Evolutionary conservation across 2,888 invertebrate species (phyloP), one percentile per base, ranked within the genome.

Genomic region (Fragum sueziense): DNA sequence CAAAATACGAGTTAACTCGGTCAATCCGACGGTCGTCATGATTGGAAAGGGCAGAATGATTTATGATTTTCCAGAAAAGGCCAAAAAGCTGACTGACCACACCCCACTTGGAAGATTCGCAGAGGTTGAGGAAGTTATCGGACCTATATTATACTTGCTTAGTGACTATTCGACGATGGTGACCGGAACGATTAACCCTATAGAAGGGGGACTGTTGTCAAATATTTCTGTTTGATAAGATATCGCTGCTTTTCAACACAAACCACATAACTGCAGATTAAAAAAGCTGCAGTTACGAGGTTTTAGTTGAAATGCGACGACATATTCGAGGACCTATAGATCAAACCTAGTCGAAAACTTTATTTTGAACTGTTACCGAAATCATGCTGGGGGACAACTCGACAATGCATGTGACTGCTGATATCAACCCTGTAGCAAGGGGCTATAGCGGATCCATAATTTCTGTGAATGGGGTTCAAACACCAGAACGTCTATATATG

Each of bases 11-110:
- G 96, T 97, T 0, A 99, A 99, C 92, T 95, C 96, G 17, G 96
- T 99, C 0, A 97, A 98, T 93, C 99, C 99, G 0, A 98, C 98
- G 0, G 98, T 97, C 0, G 96, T 98, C 25, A 94, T 97, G 94
- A 99, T 98, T 0, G 96, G 96, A 74, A 96, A 99, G 96, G 98
- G 97, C 0, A 95, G 94, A 79, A 93, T 76, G 29, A 82, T 77
- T 11, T 99, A 98, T 98, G 95, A 96, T 11, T 96, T 97, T 88
- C 96, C 97, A 0, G 94, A 92, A 0, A 97, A 96, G 90, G 95
- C 96, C 0, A 94, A 94, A 1, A 95, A 94, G 0, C 95, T 98
- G 95, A 91, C 96, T 68, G 94, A 95, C 0, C 96, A 96, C 93
- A 98, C 98, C 92, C 98, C 98, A 0, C 92, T 98, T 3, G 95